Evolutionary conservation across 2,888 invertebrate species (phyloP).

Genomic region (Rhagonycha lutea): DNA sequence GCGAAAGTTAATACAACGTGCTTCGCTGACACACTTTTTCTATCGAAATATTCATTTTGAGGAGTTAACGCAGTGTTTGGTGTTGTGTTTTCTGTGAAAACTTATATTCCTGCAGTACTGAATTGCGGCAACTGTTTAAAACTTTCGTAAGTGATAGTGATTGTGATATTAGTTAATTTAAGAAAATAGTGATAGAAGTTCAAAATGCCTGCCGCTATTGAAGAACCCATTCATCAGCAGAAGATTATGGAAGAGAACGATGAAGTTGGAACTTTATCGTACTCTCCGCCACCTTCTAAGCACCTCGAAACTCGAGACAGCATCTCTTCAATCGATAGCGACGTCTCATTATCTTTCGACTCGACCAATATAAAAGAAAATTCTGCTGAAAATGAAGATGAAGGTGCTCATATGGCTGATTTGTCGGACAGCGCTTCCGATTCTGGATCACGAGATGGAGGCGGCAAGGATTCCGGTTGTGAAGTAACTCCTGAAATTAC

Average conservation of each 20-base stretch:
- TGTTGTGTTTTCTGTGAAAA: slow-evolving; percentile 12
- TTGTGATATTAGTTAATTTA: slow-evolving; percentile 47
- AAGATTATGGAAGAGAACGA: slow-evolving; percentile 51
- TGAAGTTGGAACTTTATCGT: slow-evolving; percentile 49
- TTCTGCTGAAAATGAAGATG: slow-evolving; percentile 56
- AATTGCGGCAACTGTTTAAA: slow-evolving; percentile 26
- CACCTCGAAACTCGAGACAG: slow-evolving; percentile 63
- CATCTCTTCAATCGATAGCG: slow-evolving; percentile 66
- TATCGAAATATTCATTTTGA: not conserved
- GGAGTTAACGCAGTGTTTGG: not conserved
- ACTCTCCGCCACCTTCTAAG: slow-evolving; percentile 53
- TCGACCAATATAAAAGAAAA: slow-evolving; percentile 39
- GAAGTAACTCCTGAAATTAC: slow-evolving; percentile 60
- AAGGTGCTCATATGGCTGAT: slow-evolving; percentile 65
- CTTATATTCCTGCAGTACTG: slow-evolving; percentile 34
- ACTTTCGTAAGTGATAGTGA: slow-evolving; percentile 38
- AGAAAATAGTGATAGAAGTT: slow-evolving; percentile 36
- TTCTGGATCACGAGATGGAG: slow-evolving; percentile 64
- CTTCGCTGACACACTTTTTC: slow-evolving; percentile 27
- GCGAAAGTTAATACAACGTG: slow-evolving; percentile 40
- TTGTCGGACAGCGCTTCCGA: slow-evolving; percentile 70
- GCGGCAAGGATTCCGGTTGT: slow-evolving; percentile 71
- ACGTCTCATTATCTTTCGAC: slow-evolving; percentile 62
- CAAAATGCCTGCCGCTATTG: slow-evolving; percentile 49
- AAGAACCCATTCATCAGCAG: slow-evolving; percentile 44